Conservation (phyloP, 1,140 invertebrate species). For the Trissolcus basalis region DNA sequence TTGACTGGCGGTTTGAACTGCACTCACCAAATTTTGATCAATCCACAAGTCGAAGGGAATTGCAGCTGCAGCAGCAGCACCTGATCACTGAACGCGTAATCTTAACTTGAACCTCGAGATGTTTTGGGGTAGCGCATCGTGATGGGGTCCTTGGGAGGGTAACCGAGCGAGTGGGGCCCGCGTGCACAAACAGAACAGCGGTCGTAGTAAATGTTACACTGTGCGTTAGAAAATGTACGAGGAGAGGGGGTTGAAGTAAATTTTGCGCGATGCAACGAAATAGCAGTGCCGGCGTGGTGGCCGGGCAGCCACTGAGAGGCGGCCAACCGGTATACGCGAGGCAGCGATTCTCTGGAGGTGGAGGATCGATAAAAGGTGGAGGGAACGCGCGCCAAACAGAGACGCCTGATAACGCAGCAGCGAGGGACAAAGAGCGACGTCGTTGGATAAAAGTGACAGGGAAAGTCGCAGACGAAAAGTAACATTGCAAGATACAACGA, state of each 20-base stretch:
- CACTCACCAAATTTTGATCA: no score
- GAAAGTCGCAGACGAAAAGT: slow-evolving; percentile 27
- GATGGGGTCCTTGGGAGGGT: no score
- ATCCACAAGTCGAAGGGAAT: no score
- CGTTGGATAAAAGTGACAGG: slow-evolving; percentile 55
- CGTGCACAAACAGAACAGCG: no score
- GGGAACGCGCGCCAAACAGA: slow-evolving; percentile 59
- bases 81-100: no score
- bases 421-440: slow-evolving; percentile 43
- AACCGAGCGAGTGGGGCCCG: no score
- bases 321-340: slow-evolving; percentile 59
- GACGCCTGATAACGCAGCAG: slow-evolving; percentile 38
- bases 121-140: no score
- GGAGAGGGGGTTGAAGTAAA: slow-evolving; percentile 4
- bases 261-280: slow-evolving; percentile 56
- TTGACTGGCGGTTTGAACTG: no score
- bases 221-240: background rate
- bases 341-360: slow-evolving; percentile 56
- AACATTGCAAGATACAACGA: slow-evolving; percentile 12
- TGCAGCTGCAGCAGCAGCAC: no score
- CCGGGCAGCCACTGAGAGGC: slow-evolving; percentile 73
- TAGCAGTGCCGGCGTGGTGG: slow-evolving; percentile 72
- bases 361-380: slow-evolving; percentile 73
- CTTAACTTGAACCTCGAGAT: no score
- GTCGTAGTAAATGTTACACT: background rate